Percentiles rank a stretch among this genome's conserved stretches.
phyloP scores from a whole-genome alignment of 2,113 vertebrate species.

The Pseudorasbora parva region DNA sequence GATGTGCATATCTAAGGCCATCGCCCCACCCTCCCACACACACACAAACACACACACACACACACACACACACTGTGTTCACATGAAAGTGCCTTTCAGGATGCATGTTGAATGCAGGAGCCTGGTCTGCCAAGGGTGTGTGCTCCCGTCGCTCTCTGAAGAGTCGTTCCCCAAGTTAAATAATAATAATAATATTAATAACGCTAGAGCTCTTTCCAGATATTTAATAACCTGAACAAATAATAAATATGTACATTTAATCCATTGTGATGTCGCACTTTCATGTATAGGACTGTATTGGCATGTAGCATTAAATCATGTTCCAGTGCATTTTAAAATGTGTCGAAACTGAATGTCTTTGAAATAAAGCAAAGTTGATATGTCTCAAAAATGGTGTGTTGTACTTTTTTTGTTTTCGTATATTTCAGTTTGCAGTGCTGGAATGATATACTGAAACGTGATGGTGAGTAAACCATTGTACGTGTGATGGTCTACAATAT shows the following conservation, averaged over 20 bases:
- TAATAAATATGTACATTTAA: slow-evolving; percentile 83
- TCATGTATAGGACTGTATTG: slow-evolving; percentile 80
- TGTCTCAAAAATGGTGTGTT: slow-evolving; percentile 61
- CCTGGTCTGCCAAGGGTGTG: slow-evolving; percentile 52
- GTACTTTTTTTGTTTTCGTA: slow-evolving; percentile 24
- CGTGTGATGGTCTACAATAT: neutral
- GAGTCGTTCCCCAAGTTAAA: slow-evolving; percentile 56
- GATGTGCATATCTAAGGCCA: slow-evolving; percentile 2
- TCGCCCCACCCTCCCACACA: neutral
- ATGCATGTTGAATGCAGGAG: slow-evolving; percentile 52
- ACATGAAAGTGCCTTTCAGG: slow-evolving; percentile 77
- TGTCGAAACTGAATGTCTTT: slow-evolving; percentile 77
- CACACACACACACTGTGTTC: slow-evolving; percentile 50
- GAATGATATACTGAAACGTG: neutral
- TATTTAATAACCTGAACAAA: slow-evolving; percentile 67
- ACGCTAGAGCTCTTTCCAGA: slow-evolving; percentile 56
- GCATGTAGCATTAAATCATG: slow-evolving; percentile 81
- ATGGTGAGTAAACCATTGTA: neutral
- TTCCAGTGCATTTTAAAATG: slow-evolving; percentile 73
- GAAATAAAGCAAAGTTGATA: slow-evolving; percentile 72
- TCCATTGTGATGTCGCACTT: slow-evolving; percentile 90
- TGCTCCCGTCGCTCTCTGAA: slow-evolving; percentile 59
- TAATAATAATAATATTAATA: slow-evolving; percentile 20
- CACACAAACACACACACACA: slow-evolving; percentile 26
- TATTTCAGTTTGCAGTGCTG: neutral